Percentiles rank a stretch among this genome's conserved stretches.
phyloP scores from a whole-genome alignment of 2,113 vertebrate genomes.

The Apteryx owenii region DNA sequence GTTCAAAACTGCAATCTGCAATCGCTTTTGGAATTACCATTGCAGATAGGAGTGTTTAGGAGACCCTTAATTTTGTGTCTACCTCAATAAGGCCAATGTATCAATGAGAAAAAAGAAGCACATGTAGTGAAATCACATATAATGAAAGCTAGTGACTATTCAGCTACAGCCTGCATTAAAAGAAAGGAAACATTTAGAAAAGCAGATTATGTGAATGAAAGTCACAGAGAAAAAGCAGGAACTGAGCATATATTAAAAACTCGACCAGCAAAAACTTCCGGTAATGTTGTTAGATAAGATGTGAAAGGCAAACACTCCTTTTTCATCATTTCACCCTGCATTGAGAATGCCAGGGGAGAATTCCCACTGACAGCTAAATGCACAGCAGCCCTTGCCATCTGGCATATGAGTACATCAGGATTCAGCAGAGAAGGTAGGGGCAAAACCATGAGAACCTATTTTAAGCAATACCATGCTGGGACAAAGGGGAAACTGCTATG shows the following conservation, averaged over 20 bases:
- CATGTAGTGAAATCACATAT: neutral
- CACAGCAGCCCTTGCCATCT: constrained; percentile 12
- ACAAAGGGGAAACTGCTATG: neutral
- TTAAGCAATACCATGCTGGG: neutral
- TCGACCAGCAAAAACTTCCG: neutral
- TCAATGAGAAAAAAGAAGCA: neutral
- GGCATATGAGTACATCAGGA: neutral
- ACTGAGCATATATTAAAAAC: neutral
- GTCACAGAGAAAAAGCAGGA: neutral
- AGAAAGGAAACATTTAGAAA: neutral
- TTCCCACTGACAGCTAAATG: neutral
- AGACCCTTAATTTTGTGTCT: neutral
- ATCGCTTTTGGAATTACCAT: neutral
- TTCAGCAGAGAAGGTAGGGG: neutral
- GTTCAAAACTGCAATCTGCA: neutral
- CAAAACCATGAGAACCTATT: neutral
- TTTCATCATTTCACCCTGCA: neutral
- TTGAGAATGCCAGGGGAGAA: neutral
- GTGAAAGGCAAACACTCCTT: neutral
- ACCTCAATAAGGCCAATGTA: neutral
- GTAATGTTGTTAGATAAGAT: neutral
- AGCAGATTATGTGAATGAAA: neutral
- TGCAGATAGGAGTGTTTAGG: neutral
- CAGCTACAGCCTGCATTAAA: neutral
- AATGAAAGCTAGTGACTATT: neutral